Conservation (phyloP, 2,797 vertebrate genomes). For the Rhynchotus rufescens region DNA sequence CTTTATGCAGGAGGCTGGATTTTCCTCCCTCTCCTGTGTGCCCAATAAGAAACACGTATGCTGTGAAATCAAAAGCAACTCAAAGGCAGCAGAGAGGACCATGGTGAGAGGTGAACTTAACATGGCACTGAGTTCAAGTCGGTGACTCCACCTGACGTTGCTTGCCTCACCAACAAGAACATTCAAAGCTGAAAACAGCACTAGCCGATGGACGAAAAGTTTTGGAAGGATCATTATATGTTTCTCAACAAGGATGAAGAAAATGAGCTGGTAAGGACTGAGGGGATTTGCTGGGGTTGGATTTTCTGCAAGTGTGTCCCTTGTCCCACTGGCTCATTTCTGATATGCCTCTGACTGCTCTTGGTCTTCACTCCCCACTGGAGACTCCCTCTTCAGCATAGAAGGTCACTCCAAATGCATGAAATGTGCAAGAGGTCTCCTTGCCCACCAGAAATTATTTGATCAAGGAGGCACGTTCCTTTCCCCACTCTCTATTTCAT, state of each 20-base stretch:
- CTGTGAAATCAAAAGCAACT: not conserved
- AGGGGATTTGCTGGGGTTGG: accelerated
- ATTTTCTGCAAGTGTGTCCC: not conserved
- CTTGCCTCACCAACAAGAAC: not conserved
- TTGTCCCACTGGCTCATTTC: not conserved
- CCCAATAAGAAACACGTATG: constrained; percentile 14
- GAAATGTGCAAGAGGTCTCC: not conserved
- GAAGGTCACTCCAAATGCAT: not conserved
- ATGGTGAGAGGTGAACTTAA: not conserved
- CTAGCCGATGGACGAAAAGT: constrained; percentile 54
- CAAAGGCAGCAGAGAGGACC: constrained; percentile 7
- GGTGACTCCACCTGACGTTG: not conserved
- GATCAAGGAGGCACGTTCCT: not conserved
- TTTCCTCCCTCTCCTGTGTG: constrained; percentile 23
- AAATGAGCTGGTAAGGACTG: constrained; percentile 73
- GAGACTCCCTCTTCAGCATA: not conserved
- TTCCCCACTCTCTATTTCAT: not conserved
- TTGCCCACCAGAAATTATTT: not conserved
- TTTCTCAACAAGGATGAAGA: constrained; percentile 75
- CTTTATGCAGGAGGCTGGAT: not conserved
- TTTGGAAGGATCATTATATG: constrained; percentile 15
- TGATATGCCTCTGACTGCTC: not conserved
- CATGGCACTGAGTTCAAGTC: not conserved
- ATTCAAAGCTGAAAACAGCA: not conserved
- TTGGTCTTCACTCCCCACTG: not conserved